Percentiles rank a stretch among this genome's conserved stretches.
Evolutionary conservation across 2,888 invertebrate species (phyloP).

Genomic region (Lithophane leautieri): DNA sequence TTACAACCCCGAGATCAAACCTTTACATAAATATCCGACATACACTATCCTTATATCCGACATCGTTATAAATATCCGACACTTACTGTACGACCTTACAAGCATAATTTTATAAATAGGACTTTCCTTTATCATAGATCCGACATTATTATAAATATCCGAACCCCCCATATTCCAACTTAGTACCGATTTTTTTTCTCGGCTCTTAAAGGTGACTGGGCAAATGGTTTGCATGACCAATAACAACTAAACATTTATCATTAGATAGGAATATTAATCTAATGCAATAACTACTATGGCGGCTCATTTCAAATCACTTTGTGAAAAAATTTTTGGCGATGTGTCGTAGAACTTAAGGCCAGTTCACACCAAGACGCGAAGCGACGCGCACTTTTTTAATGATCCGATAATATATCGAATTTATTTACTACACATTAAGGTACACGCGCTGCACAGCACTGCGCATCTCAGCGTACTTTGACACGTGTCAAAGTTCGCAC

Average conservation of each 20-base stretch:
- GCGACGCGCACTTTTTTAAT: no score
- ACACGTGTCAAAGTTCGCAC: no score
- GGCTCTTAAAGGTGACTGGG: not conserved
- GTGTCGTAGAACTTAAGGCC: no score
- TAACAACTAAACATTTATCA: not conserved
- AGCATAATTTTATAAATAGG: constrained; percentile 1
- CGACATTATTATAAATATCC: constrained; percentile 4
- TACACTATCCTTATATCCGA: not conserved
- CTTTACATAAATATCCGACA: constrained; percentile 4
- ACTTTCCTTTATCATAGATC: not conserved
- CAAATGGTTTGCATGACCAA: not conserved
- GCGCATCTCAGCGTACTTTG: no score
- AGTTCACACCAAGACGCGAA: no score
- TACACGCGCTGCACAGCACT: no score
- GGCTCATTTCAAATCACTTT: no score
- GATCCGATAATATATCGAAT: no score
- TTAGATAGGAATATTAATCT: no score
- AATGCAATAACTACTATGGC: no score
- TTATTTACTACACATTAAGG: no score
- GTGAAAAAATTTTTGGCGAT: no score
- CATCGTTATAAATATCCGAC: not conserved
- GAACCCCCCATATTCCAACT: not conserved
- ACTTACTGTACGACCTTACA: constrained; percentile 6
- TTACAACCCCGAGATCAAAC: not conserved
- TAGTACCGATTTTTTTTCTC: not conserved